A percentile compares a stretch with the other conserved stretches of the same genome.
Conservation (phyloP, 2,113 vertebrate genomes). For the Pseudorectes ferrugineus region DNA sequence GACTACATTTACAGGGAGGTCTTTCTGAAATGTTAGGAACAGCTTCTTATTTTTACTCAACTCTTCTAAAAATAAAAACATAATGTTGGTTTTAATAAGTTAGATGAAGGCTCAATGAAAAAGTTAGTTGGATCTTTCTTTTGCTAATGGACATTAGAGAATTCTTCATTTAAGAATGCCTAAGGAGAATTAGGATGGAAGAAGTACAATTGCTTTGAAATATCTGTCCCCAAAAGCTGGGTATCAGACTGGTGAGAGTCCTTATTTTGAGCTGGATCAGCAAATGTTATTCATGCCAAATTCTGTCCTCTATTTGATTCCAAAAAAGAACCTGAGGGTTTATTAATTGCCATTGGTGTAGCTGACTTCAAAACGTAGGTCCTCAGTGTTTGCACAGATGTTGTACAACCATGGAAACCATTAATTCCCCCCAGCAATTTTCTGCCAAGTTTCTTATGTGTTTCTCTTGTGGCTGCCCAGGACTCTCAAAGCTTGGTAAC, state of each 20-base stretch:
- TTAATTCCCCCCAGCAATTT: background rate
- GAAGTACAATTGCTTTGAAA: background rate
- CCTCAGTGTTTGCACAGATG: background rate
- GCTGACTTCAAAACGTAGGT: background rate
- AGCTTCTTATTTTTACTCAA: background rate
- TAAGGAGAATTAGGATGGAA: background rate
- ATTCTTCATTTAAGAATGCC: background rate
- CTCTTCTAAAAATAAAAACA: background rate
- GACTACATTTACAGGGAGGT: background rate
- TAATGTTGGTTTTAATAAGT: background rate
- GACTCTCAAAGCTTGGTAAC: background rate
- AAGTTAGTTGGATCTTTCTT: background rate
- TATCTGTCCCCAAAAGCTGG: background rate
- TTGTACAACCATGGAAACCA: background rate
- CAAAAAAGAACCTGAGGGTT: background rate
- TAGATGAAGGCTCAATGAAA: background rate
- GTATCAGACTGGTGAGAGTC: background rate
- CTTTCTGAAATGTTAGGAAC: background rate
- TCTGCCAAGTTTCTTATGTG: background rate
- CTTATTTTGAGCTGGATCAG: background rate
- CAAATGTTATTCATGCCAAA: background rate
- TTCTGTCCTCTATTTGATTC: background rate
- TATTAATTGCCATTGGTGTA: background rate
- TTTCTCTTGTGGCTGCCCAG: background rate
- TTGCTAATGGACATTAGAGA: background rate